Evolutionary conservation across 1,140 invertebrate genomes (phyloP).

Genomic region (Panagrolaimus sp.): DNA sequence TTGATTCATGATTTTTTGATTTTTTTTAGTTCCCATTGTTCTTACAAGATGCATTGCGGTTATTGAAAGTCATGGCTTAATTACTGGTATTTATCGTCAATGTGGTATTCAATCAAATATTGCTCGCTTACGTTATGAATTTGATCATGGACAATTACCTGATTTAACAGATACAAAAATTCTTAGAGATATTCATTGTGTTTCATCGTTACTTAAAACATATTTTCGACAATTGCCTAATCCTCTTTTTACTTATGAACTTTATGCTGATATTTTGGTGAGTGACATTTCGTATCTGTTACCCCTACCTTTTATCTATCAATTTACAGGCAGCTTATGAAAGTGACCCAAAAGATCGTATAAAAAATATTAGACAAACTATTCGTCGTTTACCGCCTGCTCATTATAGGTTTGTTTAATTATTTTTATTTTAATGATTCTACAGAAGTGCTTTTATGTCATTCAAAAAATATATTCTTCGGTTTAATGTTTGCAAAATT

Average conservation of each 20-base stretch:
- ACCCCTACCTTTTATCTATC: conserved; percentile 7
- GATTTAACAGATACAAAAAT: conserved; percentile 70
- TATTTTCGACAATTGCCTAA: conserved; percentile 95
- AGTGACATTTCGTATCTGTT: conserved; percentile 34
- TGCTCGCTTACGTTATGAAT: conserved; percentile 75
- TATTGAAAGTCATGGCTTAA: conserved; percentile 85
- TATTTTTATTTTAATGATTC: neutral
- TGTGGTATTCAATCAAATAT: conserved; percentile 93
- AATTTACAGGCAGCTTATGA: neutral
- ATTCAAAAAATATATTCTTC: too few species aligned
- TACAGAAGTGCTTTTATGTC: too few species aligned
- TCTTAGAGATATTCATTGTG: conserved; percentile 84
- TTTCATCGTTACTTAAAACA: conserved; percentile 91
- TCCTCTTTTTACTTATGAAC: conserved; percentile 91
- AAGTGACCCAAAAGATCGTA: conserved; percentile 16
- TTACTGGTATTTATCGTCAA: conserved; percentile 92
- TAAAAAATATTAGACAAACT: neutral
- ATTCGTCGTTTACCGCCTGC: conserved; percentile 20
- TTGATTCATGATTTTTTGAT: too few species aligned
- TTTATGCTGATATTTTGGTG: conserved; percentile 86
- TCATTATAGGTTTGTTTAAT: conserved; percentile 23
- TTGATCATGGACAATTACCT: conserved; percentile 83
- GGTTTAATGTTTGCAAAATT: neutral
- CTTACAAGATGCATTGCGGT: conserved; percentile 83
- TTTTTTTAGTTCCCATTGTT: conserved; percentile 76